A percentile compares a stretch with the other conserved stretches of the same genome.
These are phyloP conservation scores for Spheniscus mendiculus DNA, from an alignment of 2,113 vertebrate genomes.

Conservation along the genomic window DNA sequence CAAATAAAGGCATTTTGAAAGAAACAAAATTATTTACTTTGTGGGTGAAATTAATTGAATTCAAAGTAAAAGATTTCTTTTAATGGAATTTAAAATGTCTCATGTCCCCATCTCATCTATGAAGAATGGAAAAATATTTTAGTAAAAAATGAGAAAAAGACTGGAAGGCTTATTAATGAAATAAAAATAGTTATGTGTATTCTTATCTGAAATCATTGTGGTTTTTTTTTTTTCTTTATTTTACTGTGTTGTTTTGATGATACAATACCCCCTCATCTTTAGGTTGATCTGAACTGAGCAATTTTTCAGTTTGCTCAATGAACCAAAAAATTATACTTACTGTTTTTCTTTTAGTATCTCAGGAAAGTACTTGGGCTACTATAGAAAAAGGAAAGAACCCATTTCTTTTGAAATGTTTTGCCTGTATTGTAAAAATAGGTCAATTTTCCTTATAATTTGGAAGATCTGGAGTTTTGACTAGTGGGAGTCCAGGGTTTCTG, in stretches of 20 bases:
- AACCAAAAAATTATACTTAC: not conserved
- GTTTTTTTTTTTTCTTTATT: not conserved
- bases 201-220: not conserved
- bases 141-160: not conserved
- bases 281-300: not conserved
- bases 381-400: not conserved
- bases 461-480: not conserved
- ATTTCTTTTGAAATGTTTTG: not conserved
- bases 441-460: not conserved
- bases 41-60: not conserved
- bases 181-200: not conserved
- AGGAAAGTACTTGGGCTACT: not conserved
- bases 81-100: not conserved
- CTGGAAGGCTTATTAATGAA: not conserved
- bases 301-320: not conserved
- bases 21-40: not conserved
- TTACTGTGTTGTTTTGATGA: not conserved
- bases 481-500: not conserved
- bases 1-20: not conserved
- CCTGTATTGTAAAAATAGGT: not conserved
- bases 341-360: not conserved
- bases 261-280: not conserved
- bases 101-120: not conserved
- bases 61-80: not conserved
- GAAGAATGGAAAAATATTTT: not conserved